Evolutionary conservation across 2,113 vertebrate species (phyloP).

Genomic region (Chaetura pelagica): DNA sequence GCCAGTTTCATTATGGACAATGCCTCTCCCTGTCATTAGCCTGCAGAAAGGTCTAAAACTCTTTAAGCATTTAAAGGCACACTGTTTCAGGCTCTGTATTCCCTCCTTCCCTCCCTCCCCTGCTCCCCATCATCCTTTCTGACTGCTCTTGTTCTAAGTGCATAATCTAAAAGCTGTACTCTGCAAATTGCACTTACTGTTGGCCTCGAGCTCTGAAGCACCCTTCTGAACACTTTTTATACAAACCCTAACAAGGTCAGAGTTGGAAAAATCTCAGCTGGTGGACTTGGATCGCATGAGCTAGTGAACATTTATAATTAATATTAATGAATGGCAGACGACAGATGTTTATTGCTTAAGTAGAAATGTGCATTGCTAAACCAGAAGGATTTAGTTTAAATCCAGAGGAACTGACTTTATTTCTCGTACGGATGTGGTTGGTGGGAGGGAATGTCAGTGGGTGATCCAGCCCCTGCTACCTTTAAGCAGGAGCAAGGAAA

Average conservation of each 20-base stretch:
- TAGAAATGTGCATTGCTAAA: conserved; percentile 75
- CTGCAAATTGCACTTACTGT: conserved; percentile 64
- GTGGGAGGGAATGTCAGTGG: conserved; percentile 8
- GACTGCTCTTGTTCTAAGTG: conserved; percentile 34
- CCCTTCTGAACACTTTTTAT: conserved; percentile 75
- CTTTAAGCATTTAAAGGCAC: conserved; percentile 21
- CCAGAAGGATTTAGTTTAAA: conserved; percentile 65
- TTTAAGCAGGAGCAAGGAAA: conserved; percentile 16
- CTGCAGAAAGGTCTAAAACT: conserved; percentile 40
- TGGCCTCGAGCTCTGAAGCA: conserved; percentile 54
- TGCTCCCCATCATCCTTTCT: neutral
- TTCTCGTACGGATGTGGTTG: conserved; percentile 24
- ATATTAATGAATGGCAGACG: conserved; percentile 83
- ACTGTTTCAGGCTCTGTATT: neutral
- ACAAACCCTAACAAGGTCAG: conserved; percentile 78
- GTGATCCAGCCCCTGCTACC: conserved; percentile 13
- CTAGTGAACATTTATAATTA: conserved; percentile 79
- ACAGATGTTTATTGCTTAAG: conserved; percentile 82
- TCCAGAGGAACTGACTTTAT: conserved; percentile 59
- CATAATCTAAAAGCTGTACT: conserved; percentile 59
- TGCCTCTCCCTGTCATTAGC: conserved; percentile 74
- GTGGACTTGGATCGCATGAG: conserved; percentile 74
- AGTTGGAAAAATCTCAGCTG: conserved; percentile 81
- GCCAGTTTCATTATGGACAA: conserved; percentile 73
- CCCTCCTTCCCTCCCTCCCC: neutral